Evolutionary conservation across 2,888 invertebrate genomes (phyloP).

Genomic region (Lasioglossum zephyrum): DNA sequence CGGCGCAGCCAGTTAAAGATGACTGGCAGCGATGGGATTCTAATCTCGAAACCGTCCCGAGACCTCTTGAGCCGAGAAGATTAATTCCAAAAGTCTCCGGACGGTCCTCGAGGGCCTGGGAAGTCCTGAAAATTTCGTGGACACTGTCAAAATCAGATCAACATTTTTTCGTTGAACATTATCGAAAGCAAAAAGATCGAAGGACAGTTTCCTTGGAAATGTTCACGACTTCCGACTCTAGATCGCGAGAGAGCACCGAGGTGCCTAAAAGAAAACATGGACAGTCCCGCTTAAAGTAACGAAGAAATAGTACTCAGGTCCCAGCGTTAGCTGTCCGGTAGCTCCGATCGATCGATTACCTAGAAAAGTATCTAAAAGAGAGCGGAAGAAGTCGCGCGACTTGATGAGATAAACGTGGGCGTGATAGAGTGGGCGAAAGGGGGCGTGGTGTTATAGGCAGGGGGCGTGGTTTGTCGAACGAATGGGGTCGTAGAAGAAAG

Average conservation of each 20-base stretch:
- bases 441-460: not conserved
- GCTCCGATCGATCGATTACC: slow-evolving; percentile 6
- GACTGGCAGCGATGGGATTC: not conserved
- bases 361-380: slow-evolving; percentile 26
- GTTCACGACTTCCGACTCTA: not conserved
- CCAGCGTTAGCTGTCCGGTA: slow-evolving; percentile 12
- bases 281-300: slow-evolving; percentile 5
- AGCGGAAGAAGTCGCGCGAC: slow-evolving; percentile 23
- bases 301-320: slow-evolving; percentile 9
- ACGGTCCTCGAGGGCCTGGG: not conserved
- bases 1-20: slow-evolving; percentile 8
- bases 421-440: not conserved
- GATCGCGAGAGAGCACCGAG: not conserved
- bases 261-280: slow-evolving; percentile 3
- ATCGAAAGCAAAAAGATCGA: not conserved
- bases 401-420: slow-evolving; percentile 4
- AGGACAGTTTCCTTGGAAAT: not conserved
- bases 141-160: not conserved
- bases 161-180: not conserved
- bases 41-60: not conserved
- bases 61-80: not conserved
- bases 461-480: slow-evolving; percentile 8
- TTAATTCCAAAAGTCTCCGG: not conserved
- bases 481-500: slow-evolving; percentile 23
- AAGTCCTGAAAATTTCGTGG: not conserved